These are phyloP conservation scores for Stomorhina lunata DNA, from an alignment of 2,888 invertebrate species.

Conservation along the genomic window DNA sequence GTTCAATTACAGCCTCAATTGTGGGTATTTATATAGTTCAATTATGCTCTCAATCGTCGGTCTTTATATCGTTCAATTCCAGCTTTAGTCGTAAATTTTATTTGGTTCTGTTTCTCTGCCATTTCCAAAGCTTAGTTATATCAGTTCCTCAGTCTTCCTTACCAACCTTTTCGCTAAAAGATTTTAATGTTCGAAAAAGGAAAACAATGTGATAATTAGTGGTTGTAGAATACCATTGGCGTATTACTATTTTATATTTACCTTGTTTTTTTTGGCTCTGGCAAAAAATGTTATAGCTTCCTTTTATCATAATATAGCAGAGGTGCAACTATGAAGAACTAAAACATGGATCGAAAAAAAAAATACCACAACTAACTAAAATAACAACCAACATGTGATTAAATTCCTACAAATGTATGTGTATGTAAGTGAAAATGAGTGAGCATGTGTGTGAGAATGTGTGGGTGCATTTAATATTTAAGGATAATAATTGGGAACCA, in stretches of 20 bases:
- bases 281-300: slow-evolving; percentile 7
- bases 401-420: slow-evolving; percentile 16
- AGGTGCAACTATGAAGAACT: slow-evolving; percentile 1
- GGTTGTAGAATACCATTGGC: slow-evolving; percentile 52
- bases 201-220: slow-evolving; percentile 58
- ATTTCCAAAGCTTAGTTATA: no score
- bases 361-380: slow-evolving; percentile 6
- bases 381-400: slow-evolving; percentile 36
- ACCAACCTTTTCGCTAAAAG: background rate
- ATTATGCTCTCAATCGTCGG: no score
- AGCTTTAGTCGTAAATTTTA: no score
- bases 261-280: background rate
- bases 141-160: no score
- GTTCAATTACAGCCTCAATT: no score
- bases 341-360: background rate
- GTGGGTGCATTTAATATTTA: slow-evolving; percentile 24
- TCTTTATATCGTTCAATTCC: no score
- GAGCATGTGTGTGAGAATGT: background rate
- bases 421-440: background rate
- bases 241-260: slow-evolving; percentile 21
- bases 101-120: no score
- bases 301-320: slow-evolving; percentile 16
- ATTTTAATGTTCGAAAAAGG: background rate
- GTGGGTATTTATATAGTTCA: no score
- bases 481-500: slow-evolving; percentile 55